phyloP scores from a whole-genome alignment of 2,888 invertebrate genomes.

The Eurytoma adleriae region DNA sequence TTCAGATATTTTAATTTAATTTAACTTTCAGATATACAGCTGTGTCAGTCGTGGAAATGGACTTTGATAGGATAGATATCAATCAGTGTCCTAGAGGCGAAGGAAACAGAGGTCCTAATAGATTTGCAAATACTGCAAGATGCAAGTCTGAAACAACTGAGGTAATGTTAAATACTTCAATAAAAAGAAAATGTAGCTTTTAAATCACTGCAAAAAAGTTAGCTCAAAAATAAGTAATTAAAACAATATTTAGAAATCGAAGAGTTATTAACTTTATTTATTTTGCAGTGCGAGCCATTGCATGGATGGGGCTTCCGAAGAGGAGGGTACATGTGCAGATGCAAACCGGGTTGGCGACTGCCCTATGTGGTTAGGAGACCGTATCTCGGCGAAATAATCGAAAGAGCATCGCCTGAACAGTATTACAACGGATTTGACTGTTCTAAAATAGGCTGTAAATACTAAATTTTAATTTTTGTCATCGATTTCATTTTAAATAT shows the following conservation, averaged over 20 bases:
- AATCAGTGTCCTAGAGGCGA: conserved; percentile 95
- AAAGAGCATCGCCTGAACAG: conserved; percentile 93
- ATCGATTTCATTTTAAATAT: conserved; percentile 14
- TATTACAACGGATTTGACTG: conserved; percentile 96
- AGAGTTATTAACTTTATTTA: conserved; percentile 11
- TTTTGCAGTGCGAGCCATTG: conserved; percentile 91
- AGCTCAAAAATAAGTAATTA: not conserved
- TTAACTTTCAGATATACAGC: conserved; percentile 86
- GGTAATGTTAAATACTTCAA: conserved; percentile 75
- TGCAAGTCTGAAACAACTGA: conserved; percentile 95
- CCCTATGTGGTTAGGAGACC: conserved; percentile 93
- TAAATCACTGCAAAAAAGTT: conserved; percentile 2
- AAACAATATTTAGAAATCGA: not conserved
- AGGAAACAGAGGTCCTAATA: conserved; percentile 92
- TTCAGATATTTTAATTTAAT: conserved; percentile 79
- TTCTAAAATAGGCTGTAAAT: conserved; percentile 91
- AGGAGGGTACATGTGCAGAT: conserved; percentile 96
- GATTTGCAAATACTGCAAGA: conserved; percentile 91
- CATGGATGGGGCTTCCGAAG: conserved; percentile 97
- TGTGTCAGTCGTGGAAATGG: conserved; percentile 94
- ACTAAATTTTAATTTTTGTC: conserved; percentile 1
- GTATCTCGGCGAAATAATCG: conserved; percentile 94
- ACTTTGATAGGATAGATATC: conserved; percentile 97
- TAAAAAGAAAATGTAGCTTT: conserved; percentile 4
- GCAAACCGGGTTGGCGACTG: conserved; percentile 91